phyloP scores from a whole-genome alignment of 2,797 vertebrate genomes.

The Melanotaenia trifasciata region DNA sequence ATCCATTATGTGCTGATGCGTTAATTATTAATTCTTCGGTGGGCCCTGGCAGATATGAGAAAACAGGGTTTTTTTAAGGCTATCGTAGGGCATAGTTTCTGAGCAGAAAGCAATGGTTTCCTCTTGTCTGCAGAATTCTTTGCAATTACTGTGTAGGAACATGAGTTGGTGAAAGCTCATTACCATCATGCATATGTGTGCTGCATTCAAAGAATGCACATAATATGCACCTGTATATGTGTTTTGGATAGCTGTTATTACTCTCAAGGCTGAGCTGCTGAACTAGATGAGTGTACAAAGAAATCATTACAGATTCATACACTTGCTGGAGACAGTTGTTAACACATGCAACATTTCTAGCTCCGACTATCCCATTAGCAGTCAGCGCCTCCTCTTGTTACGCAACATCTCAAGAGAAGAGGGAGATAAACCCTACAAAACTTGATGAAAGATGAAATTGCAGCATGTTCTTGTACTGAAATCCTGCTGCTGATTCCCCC shows the following conservation, averaged over 20 bases:
- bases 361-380: slow-evolving; percentile 48
- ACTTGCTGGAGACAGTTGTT: slow-evolving; percentile 20
- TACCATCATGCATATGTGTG: slow-evolving; percentile 13
- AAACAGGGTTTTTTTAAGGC: slow-evolving; percentile 32
- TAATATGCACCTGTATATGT: slow-evolving; percentile 4
- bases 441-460: slow-evolving; percentile 71
- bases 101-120: slow-evolving; percentile 53
- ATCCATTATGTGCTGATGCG: slow-evolving; percentile 76
- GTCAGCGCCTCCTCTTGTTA: slow-evolving; percentile 63
- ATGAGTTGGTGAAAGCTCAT: slow-evolving; percentile 41
- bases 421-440: slow-evolving; percentile 56
- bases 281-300: slow-evolving; percentile 5
- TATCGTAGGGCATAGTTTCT: slow-evolving; percentile 43
- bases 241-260: slow-evolving; percentile 12
- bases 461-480: slow-evolving; percentile 56
- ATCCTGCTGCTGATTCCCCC: slow-evolving; percentile 62
- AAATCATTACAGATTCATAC: slow-evolving; percentile 11
- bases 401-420: slow-evolving; percentile 63
- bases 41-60: slow-evolving; percentile 73
- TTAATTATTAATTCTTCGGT: slow-evolving; percentile 83
- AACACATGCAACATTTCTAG: slow-evolving; percentile 20
- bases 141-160: slow-evolving; percentile 57
- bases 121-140: slow-evolving; percentile 50
- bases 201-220: slow-evolving; percentile 29
- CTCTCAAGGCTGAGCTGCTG: slow-evolving; percentile 11